Percentiles rank a stretch among this genome's conserved stretches.
Evolutionary conservation across 2,888 invertebrate species (phyloP).

Genomic region (Myathropa florea): DNA sequence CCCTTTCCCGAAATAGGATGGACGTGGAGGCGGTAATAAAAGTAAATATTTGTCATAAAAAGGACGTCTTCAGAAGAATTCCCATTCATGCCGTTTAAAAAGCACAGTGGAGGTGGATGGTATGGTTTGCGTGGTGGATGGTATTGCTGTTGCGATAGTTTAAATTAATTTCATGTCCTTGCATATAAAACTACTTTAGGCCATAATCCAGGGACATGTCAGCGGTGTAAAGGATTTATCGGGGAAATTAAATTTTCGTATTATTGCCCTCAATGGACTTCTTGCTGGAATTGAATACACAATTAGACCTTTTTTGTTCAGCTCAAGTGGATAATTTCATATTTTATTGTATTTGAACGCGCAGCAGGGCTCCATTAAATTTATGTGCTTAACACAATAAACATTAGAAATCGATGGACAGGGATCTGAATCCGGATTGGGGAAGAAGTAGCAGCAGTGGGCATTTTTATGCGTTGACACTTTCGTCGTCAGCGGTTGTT

Average conservation of each 20-base stretch:
- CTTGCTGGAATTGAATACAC: slow-evolving; percentile 24
- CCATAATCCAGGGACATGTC: background rate
- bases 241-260: slow-evolving; percentile 57
- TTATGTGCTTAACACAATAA: slow-evolving; percentile 49
- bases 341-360: slow-evolving; percentile 48
- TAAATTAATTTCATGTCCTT: slow-evolving; percentile 47
- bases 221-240: slow-evolving; percentile 42
- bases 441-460: slow-evolving; percentile 19
- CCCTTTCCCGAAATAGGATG: slow-evolving; percentile 11
- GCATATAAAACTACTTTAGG: slow-evolving; percentile 34
- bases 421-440: background rate
- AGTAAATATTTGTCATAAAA: slow-evolving; percentile 48
- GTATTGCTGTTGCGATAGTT: slow-evolving; percentile 33
- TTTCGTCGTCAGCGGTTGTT: slow-evolving; percentile 66
- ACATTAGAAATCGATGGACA: slow-evolving; percentile 62
- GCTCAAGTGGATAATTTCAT: slow-evolving; percentile 64
- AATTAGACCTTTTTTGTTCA: slow-evolving; percentile 38
- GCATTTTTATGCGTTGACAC: slow-evolving; percentile 64
- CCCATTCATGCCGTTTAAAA: background rate
- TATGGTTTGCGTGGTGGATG: background rate
- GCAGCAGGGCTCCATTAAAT: slow-evolving; percentile 48
- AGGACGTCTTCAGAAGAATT: background rate
- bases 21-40: slow-evolving; percentile 20
- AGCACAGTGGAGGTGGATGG: background rate
- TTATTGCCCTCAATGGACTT: slow-evolving; percentile 54